Evolutionary conservation across 2,888 invertebrate species (phyloP), one percentile per base, ranked within the genome.

Genomic region (Drosophila testacea): DNA sequence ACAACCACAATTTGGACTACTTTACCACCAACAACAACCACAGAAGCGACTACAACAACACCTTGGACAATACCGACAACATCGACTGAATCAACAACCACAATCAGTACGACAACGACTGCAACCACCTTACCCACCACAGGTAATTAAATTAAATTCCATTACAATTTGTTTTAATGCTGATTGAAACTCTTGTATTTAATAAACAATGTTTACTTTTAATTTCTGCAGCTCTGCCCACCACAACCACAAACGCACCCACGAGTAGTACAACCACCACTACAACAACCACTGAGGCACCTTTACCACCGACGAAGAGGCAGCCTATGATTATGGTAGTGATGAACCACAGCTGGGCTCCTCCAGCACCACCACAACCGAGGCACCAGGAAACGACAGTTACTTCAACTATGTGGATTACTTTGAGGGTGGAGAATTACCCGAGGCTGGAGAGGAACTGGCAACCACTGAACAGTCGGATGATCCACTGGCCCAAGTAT

Each of bases 381-480:
- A 69, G 11, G 60, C 78, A 4, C 82, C 92, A 0, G 88, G 86
- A 42, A 89, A 83, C 52, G 89, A 90, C 41, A 84, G 84, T 46
- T 90, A 81, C 57, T 92, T 92, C 55, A 86, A 88, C 7, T 92
- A 91, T 47, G 83, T 88, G 47, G 92, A 92, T 57, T 92, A 92
- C 64, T 91, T 91, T 65, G 89, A 81, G n/a, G 84, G 91, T 30
- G 69, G 80, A 4, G 78, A 88, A 1, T 13, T 86, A 3, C 69
- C 83, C 6, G 79, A 81, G 6, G 34, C 42, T 0, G 56, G 54
- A 0, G 73, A 70, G 11, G 76, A 78, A 4, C 52, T 51, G 32
- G 36, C 62, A 7, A 74, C 81, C 16, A 75, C 86, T 6, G 65
- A 71, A 28, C 70, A 86, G 36, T 54, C 73, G 0, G 69, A 86